Evolutionary conservation across 2,113 vertebrate genomes (phyloP).

Genomic region (Paracanthobrama guichenoti): DNA sequence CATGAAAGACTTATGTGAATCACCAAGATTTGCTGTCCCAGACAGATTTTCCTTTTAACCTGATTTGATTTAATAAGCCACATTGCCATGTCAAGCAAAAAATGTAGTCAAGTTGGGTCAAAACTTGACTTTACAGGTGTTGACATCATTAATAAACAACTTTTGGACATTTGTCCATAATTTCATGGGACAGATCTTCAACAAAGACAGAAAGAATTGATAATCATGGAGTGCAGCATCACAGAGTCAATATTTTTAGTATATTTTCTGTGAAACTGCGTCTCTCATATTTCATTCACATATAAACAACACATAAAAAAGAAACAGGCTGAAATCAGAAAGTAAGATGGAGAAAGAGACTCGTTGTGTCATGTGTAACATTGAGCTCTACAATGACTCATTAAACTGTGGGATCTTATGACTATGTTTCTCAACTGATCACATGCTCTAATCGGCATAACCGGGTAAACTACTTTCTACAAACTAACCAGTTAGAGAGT

Average conservation of each 20-base stretch:
- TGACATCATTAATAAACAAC: neutral
- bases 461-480: constrained; percentile 15
- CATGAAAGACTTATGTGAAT: constrained; percentile 62
- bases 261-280: constrained; percentile 67
- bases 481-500: constrained; percentile 52
- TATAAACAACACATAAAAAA: constrained; percentile 53
- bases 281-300: constrained; percentile 59
- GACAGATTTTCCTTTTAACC: constrained; percentile 66
- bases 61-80: constrained; percentile 50
- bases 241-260: constrained; percentile 56
- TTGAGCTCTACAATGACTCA: constrained; percentile 13
- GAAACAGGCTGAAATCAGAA: constrained; percentile 42
- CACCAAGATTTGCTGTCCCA: constrained; percentile 49
- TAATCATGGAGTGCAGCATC: constrained; percentile 62
- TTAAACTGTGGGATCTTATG: neutral
- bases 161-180: constrained; percentile 10
- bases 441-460: constrained; percentile 33
- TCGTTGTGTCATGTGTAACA: constrained; percentile 55
- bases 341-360: constrained; percentile 16
- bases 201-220: constrained; percentile 48
- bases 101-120: constrained; percentile 49
- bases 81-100: constrained; percentile 59
- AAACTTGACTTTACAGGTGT: constrained; percentile 57
- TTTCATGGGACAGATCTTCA: constrained; percentile 60
- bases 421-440: constrained; percentile 24